Percentiles rank a stretch among this genome's conserved stretches.
Conservation (phyloP, 2,113 vertebrate genomes). For the Aspiorhynchus laticeps region DNA sequence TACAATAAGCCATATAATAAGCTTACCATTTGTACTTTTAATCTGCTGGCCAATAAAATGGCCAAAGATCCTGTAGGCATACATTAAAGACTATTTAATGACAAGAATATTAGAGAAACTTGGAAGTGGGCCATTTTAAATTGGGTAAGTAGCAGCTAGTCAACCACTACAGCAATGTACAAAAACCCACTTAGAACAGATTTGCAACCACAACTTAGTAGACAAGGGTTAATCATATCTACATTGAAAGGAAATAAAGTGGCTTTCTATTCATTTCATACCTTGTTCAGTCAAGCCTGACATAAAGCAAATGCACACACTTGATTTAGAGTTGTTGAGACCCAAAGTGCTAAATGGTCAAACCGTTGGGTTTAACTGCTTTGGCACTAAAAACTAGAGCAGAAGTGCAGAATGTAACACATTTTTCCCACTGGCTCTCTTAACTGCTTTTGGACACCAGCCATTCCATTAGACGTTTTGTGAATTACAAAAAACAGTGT, state of each 20-base stretch:
- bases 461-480: neutral
- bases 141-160: neutral
- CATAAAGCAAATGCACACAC: constrained; percentile 44
- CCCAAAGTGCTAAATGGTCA: constrained; percentile 1
- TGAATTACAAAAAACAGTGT: constrained; percentile 2
- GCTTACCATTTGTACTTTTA: neutral
- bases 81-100: neutral
- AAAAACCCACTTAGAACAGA: neutral
- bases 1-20: neutral
- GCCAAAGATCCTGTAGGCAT: neutral
- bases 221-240: neutral
- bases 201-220: neutral
- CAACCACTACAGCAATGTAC: neutral
- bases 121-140: neutral
- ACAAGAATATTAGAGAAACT: neutral
- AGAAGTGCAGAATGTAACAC: constrained; percentile 47
- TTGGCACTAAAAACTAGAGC: constrained; percentile 14
- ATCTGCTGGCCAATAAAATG: neutral
- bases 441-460: constrained; percentile 26
- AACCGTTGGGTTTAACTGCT: neutral
- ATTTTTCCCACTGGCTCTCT: constrained; percentile 36
- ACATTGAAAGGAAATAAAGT: neutral
- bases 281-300: neutral
- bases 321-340: constrained; percentile 45
- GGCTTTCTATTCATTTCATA: neutral